Evolutionary conservation across 2,888 invertebrate genomes (phyloP).

Genomic region (Drosophila fulvimacula): DNA sequence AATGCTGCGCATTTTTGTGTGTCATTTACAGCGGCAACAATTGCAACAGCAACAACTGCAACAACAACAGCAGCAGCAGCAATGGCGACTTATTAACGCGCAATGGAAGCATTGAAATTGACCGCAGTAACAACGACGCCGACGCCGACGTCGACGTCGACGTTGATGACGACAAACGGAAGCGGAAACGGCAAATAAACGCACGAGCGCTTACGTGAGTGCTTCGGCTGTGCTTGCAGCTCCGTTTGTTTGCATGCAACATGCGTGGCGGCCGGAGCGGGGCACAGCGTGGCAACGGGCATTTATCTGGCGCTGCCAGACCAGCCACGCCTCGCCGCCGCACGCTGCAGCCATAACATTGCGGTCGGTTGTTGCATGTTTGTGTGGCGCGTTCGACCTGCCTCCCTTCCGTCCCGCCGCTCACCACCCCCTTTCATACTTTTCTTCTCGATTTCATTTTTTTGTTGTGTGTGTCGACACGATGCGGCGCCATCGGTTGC

Average conservation of each 20-base stretch:
- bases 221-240: slow-evolving; percentile 2
- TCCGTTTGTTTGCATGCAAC: slow-evolving; percentile 62
- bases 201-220: slow-evolving; percentile 77
- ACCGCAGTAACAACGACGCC: slow-evolving; percentile 42
- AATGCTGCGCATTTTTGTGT: slow-evolving; percentile 68
- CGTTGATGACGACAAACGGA: slow-evolving; percentile 67
- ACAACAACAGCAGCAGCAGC: slow-evolving; percentile 16
- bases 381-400: slow-evolving; percentile 37
- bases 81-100: slow-evolving; percentile 71
- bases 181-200: slow-evolving; percentile 79
- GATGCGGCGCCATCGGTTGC: slow-evolving; percentile 72
- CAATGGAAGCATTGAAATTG: slow-evolving; percentile 71
- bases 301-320: slow-evolving; percentile 77
- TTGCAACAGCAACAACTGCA: slow-evolving; percentile 1
- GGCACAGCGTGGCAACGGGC: slow-evolving; percentile 57
- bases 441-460: slow-evolving; percentile 14
- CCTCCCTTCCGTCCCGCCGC: no score
- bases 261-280: slow-evolving; percentile 15
- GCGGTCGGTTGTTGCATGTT: slow-evolving; percentile 76
- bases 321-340: slow-evolving; percentile 69
- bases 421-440: slow-evolving; percentile 6
- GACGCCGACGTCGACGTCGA: slow-evolving; percentile 14
- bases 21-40: slow-evolving; percentile 54
- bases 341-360: slow-evolving; percentile 73
- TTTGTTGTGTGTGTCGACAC: slow-evolving; percentile 36